Evolutionary conservation across 2,888 invertebrate species (phyloP).

Genomic region (Amphiduros pacificus): DNA sequence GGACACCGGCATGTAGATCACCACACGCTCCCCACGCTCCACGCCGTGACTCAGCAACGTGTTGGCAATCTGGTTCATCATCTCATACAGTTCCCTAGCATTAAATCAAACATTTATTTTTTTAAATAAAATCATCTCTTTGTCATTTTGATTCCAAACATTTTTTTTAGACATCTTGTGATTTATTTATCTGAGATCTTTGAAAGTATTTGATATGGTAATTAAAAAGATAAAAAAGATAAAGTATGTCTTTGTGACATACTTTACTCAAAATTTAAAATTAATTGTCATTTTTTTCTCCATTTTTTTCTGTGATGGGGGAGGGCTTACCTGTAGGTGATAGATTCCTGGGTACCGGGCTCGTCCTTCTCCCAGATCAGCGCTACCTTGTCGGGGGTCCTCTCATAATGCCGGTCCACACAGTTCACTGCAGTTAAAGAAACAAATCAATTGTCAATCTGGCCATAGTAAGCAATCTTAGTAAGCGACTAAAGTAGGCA

Average conservation of each 20-base stretch:
- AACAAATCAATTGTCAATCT: no score
- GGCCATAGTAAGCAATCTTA: no score
- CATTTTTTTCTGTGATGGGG: background rate
- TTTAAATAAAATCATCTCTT: background rate
- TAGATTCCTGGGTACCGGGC: conserved; percentile 57
- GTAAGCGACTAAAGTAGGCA: no score
- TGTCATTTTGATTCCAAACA: background rate
- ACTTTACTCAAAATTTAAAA: background rate
- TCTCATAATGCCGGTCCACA: conserved; percentile 59
- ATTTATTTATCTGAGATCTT: background rate
- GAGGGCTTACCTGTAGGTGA: conserved; percentile 53
- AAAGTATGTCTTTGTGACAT: background rate
- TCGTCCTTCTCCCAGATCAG: conserved; percentile 64
- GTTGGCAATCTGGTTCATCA: conserved; percentile 58
- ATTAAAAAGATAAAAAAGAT: background rate
- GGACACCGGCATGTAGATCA: conserved; percentile 61
- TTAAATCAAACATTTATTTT: no score
- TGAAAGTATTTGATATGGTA: background rate
- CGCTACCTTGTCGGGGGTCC: conserved; percentile 54
- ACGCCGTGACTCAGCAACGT: conserved; percentile 56
- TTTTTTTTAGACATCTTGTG: background rate
- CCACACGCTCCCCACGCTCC: conserved; percentile 61
- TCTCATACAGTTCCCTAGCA: conserved; percentile 56
- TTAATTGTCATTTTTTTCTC: background rate
- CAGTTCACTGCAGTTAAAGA: conserved; percentile 56